Conservation (phyloP, 2,888 invertebrate genomes). For the Piscicola geometra region DNA sequence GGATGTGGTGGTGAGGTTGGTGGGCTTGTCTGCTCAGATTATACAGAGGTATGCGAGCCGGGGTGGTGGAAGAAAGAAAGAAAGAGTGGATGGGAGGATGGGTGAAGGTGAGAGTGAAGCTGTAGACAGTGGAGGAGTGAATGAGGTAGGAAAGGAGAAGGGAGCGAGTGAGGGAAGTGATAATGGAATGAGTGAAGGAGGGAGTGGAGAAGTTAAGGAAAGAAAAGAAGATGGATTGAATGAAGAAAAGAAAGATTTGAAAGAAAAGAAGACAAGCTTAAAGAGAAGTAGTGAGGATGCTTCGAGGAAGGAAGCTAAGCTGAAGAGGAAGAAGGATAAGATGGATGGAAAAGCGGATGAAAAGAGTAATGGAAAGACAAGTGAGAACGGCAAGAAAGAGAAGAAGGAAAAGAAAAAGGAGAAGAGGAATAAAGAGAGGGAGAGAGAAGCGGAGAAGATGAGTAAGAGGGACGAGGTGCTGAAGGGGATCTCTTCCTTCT, state of each 20-base stretch:
- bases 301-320: neutral
- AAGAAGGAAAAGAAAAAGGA: neutral
- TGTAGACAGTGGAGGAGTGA: neutral
- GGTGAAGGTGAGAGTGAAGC: neutral
- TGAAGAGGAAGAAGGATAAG: neutral
- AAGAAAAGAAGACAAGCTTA: neutral
- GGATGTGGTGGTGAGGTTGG: no score
- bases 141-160: neutral
- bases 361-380: neutral
- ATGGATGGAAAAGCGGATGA: neutral
- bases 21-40: no score
- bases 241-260: neutral
- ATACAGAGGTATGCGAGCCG: no score
- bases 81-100: neutral
- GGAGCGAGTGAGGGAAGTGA: neutral
- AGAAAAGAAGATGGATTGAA: neutral
- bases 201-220: no score
- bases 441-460: neutral
- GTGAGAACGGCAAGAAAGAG: neutral
- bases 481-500: neutral
- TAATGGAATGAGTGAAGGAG: neutral
- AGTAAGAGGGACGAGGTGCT: neutral
- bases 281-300: neutral
- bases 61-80: conserved; percentile 1
- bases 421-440: neutral